Conservation (phyloP, 2,888 invertebrate genomes). For the Sclerodermus sp. region DNA sequence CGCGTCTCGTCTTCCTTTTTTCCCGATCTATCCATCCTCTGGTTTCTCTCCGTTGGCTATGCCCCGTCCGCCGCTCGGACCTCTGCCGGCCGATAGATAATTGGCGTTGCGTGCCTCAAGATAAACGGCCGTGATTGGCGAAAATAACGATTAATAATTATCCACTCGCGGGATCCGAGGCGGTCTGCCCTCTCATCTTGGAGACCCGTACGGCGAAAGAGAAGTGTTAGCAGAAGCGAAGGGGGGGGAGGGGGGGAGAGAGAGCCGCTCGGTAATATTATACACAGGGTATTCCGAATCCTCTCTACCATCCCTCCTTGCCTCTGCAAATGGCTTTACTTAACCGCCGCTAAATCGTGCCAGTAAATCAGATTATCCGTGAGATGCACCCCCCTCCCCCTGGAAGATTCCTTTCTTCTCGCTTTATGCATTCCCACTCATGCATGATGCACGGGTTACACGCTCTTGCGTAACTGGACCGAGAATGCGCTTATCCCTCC, state of each 20-base stretch:
- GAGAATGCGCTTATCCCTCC: too few species aligned
- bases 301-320: background rate
- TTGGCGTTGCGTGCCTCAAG: constrained; percentile 54
- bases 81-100: constrained; percentile 46
- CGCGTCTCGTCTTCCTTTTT: constrained; percentile 14
- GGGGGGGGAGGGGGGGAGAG: too few species aligned
- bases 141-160: constrained; percentile 56
- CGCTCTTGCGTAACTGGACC: too few species aligned
- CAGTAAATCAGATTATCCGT: constrained; percentile 17
- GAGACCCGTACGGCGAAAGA: constrained; percentile 22
- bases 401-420: background rate
- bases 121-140: constrained; percentile 55
- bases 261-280: too few species aligned
- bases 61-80: constrained; percentile 16
- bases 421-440: background rate
- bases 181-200: constrained; percentile 47
- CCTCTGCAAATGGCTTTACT: background rate
- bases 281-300: too few species aligned
- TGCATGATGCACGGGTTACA: background rate
- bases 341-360: constrained; percentile 5
- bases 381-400: background rate
- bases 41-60: constrained; percentile 7
- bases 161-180: constrained; percentile 49
- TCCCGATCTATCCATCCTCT: constrained; percentile 11
- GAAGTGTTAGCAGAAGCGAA: too few species aligned